Evolutionary conservation across 2,888 invertebrate species (phyloP).

Genomic region (Tholera decimalis): DNA sequence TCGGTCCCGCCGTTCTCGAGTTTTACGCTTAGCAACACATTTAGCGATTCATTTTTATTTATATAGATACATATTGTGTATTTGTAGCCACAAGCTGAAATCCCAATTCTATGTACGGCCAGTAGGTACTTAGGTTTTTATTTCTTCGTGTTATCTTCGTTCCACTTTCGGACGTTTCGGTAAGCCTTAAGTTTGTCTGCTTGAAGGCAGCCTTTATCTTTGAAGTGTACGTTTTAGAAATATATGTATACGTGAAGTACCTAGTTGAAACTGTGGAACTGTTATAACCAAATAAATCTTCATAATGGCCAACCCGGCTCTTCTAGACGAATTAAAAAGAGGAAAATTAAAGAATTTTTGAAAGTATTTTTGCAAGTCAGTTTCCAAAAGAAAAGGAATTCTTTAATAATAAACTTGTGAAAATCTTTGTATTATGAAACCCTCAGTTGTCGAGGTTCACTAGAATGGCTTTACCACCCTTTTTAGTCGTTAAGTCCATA

Average conservation of each 20-base stretch:
- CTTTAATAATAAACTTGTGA: conserved; percentile 28
- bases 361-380: conserved; percentile 21
- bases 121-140: conserved; percentile 48
- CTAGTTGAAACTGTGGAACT: conserved; percentile 24
- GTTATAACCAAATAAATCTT: conserved; percentile 56
- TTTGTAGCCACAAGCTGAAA: conserved; percentile 39
- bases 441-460: conserved; percentile 32
- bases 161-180: conserved; percentile 43
- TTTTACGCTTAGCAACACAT: no score
- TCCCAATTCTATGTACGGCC: conserved; percentile 39
- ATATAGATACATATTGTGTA: conserved; percentile 31
- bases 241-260: conserved; percentile 17
- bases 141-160: conserved; percentile 44
- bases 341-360: conserved; percentile 17
- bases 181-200: conserved; percentile 42
- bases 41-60: no score
- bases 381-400: conserved; percentile 31
- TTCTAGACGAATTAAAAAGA: conserved; percentile 34
- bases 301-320: conserved; percentile 42
- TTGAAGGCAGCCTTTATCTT: conserved; percentile 50
- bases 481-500: no score
- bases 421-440: conserved; percentile 38
- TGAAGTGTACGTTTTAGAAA: conserved; percentile 31
- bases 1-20: no score
- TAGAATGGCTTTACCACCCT: conserved; percentile 42